Evolutionary conservation across 2,888 invertebrate species (phyloP).

Genomic region (Scelioninae gen. 1): DNA sequence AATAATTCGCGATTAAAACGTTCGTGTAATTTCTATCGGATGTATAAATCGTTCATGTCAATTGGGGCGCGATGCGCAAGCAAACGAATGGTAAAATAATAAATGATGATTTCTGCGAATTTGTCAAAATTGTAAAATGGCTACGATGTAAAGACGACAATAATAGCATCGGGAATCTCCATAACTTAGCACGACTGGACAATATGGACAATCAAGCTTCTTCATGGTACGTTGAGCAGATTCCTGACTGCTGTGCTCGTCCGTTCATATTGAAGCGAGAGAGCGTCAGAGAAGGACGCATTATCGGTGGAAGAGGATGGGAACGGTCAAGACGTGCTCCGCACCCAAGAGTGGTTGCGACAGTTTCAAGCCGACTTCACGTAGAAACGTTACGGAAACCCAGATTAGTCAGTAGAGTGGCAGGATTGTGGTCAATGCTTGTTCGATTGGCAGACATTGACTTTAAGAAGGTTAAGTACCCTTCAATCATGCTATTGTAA

Average conservation of each 20-base stretch:
- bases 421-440: conserved; percentile 69
- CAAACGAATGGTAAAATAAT: conserved; percentile 5
- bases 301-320: conserved; percentile 73
- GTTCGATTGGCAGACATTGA: conserved; percentile 70
- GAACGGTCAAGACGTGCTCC: conserved; percentile 83
- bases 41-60: too few species aligned
- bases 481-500: conserved; percentile 59
- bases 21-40: too few species aligned
- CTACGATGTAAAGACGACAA: conserved; percentile 35
- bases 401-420: conserved; percentile 77
- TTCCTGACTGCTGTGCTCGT: conserved; percentile 71
- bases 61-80: neutral
- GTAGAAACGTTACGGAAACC: conserved; percentile 76
- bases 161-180: conserved; percentile 77
- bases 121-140: conserved; percentile 39
- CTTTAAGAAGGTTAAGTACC: conserved; percentile 66
- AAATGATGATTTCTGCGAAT: conserved; percentile 36
- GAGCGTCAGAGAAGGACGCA: conserved; percentile 62
- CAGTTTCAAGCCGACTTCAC: conserved; percentile 78
- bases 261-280: conserved; percentile 64
- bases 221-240: conserved; percentile 80
- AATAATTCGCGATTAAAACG: conserved; percentile 6
- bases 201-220: conserved; percentile 83
- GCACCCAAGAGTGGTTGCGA: conserved; percentile 82
- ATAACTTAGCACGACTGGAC: conserved; percentile 79